Conservation (phyloP, 2,888 invertebrate species). For the Scelioninae gen. 1 region DNA sequence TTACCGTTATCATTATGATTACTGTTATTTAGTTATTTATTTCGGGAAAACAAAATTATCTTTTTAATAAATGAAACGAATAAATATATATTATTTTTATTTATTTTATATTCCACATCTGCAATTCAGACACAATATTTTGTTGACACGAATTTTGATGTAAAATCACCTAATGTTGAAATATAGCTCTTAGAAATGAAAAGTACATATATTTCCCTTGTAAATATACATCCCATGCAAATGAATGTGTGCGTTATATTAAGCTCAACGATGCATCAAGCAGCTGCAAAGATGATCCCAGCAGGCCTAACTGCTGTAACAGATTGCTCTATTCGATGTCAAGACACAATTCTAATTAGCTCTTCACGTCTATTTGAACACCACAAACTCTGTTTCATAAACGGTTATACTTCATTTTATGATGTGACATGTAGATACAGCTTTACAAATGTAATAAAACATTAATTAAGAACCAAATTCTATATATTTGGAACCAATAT, state of each 20-base stretch:
- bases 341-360: conserved; percentile 64
- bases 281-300: conserved; percentile 76
- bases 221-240: conserved; percentile 43
- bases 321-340: conserved; percentile 72
- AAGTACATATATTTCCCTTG: neutral
- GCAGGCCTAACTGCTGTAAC: conserved; percentile 79
- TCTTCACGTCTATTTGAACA: conserved; percentile 43
- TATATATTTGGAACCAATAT: too few species aligned
- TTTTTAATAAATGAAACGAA: too few species aligned
- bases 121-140: too few species aligned
- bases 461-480: too few species aligned
- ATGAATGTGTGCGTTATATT: conserved; percentile 60
- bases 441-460: neutral
- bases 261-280: conserved; percentile 77
- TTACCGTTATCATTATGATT: too few species aligned
- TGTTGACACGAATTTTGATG: too few species aligned
- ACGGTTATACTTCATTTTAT: conserved; percentile 6
- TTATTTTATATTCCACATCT: too few species aligned
- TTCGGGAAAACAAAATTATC: too few species aligned
- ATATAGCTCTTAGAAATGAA: neutral
- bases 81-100: too few species aligned
- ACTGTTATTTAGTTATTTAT: too few species aligned
- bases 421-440: neutral
- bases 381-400: conserved; percentile 21
- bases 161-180: neutral